These are phyloP conservation scores for Leucophenga montana DNA, from an alignment of 2,888 invertebrate species.

Conservation along the genomic window DNA sequence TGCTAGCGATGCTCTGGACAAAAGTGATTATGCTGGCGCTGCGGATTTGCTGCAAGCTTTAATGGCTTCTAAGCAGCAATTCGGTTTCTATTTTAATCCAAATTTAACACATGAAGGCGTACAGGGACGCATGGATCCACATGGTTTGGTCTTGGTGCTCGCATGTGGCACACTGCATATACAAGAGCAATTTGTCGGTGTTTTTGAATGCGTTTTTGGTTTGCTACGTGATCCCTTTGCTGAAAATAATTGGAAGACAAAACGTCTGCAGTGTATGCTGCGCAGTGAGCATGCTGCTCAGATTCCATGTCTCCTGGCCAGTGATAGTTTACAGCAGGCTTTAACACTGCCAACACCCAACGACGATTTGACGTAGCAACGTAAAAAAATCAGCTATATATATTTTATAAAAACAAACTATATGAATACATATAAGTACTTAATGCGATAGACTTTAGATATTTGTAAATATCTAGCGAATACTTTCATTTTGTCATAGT, in stretches of 20 bases:
- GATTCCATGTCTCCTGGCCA: constrained; percentile 53
- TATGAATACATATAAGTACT: too few relatives aligned
- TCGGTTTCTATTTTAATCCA: constrained; percentile 77
- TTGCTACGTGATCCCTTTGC: constrained; percentile 77
- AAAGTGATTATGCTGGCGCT: constrained; percentile 51
- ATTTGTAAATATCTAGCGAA: too few relatives aligned
- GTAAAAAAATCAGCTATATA: too few relatives aligned
- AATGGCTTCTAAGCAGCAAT: constrained; percentile 69
- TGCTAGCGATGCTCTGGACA: constrained; percentile 54
- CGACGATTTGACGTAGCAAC: constrained; percentile 50
- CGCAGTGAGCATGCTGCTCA: constrained; percentile 64
- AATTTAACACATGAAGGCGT: constrained; percentile 77
- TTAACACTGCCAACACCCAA: constrained; percentile 59
- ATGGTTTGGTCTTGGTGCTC: constrained; percentile 78
- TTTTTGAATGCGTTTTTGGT: constrained; percentile 80
- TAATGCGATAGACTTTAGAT: too few relatives aligned
- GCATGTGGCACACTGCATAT: constrained; percentile 79
- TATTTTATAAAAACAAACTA: too few relatives aligned
- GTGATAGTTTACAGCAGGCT: constrained; percentile 58
- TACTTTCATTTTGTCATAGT: neutral
- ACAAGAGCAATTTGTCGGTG: constrained; percentile 74
- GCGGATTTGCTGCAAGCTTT: constrained; percentile 69
- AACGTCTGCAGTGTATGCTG: constrained; percentile 75
- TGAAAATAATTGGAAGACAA: constrained; percentile 81
- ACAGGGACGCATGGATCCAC: constrained; percentile 76